phyloP scores from a whole-genome alignment of 2,797 vertebrate species.

The Acrocephalus scirpaceus region DNA sequence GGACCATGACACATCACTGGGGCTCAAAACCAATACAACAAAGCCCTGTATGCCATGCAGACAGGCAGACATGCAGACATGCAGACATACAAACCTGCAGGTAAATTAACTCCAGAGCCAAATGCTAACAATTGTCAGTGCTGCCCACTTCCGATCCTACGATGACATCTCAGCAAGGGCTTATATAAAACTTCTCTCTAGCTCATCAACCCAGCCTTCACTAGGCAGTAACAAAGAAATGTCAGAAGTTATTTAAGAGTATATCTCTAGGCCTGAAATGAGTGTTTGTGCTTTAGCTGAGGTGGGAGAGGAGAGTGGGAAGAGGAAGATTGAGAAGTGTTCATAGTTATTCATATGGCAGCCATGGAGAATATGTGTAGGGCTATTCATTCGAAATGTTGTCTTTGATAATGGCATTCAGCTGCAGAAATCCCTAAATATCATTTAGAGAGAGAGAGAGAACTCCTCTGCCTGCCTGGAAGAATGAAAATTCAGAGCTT shows the following conservation, averaged over 20 bases:
- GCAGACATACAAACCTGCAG: neutral
- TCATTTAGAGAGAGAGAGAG: neutral
- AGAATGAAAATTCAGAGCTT: neutral
- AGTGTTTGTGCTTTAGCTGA: neutral
- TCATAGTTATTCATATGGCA: neutral
- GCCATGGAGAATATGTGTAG: neutral
- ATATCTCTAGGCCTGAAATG: constrained; percentile 12
- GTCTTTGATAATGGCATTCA: neutral
- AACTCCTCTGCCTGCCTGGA: neutral
- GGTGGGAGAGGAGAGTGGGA: neutral
- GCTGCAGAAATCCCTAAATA: constrained; percentile 33
- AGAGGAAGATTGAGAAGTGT: neutral
- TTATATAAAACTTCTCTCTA: neutral
- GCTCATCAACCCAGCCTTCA: neutral
- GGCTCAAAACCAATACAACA: neutral
- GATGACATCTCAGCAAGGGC: neutral
- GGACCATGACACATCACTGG: neutral
- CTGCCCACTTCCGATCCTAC: neutral
- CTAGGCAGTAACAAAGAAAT: constrained; percentile 41
- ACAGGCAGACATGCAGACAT: neutral
- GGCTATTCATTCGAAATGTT: neutral
- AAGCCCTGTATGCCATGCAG: neutral
- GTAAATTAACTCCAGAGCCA: constrained; percentile 6
- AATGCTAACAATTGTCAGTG: constrained; percentile 1
- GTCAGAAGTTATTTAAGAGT: constrained; percentile 18